Conservation (phyloP, 2,113 vertebrate species). For the Trachemys scripta region DNA sequence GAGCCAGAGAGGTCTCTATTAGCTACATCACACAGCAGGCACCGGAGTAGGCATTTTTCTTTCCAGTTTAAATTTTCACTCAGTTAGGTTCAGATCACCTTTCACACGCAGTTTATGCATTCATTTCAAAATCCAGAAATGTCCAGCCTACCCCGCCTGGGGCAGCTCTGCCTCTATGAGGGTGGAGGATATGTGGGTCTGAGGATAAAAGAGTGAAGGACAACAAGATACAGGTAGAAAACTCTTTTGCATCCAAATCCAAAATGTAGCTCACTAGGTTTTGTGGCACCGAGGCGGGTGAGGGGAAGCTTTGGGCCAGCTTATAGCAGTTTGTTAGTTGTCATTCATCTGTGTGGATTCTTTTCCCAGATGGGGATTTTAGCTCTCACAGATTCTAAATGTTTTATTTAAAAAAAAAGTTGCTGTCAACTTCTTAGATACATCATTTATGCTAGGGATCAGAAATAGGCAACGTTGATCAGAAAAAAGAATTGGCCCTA, state of each 20-base stretch:
- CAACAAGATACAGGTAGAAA: not conserved
- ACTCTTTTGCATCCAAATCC: not conserved
- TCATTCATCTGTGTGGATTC: not conserved
- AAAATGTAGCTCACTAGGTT: not conserved
- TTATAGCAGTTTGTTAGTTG: not conserved
- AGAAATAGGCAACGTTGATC: not conserved
- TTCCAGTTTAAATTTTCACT: not conserved
- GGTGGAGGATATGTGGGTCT: accelerated
- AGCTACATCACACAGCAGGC: not conserved
- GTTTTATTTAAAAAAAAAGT: not conserved
- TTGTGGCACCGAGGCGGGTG: not conserved
- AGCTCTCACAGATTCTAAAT: not conserved
- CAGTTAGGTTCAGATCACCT: not conserved
- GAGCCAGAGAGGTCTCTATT: not conserved
- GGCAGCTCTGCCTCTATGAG: not conserved
- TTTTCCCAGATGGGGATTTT: not conserved
- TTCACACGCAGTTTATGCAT: not conserved
- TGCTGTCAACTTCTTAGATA: not conserved
- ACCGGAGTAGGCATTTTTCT: not conserved
- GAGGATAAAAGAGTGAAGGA: not conserved
- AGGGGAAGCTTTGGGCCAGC: not conserved
- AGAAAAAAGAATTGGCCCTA: not conserved
- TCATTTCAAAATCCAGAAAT: not conserved
- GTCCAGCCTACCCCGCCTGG: not conserved
- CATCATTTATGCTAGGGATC: not conserved